Evolutionary conservation across 2,797 vertebrate species (phyloP), one percentile per base, ranked within the genome.

Genomic region (Platyrinchus mystaceus): DNA sequence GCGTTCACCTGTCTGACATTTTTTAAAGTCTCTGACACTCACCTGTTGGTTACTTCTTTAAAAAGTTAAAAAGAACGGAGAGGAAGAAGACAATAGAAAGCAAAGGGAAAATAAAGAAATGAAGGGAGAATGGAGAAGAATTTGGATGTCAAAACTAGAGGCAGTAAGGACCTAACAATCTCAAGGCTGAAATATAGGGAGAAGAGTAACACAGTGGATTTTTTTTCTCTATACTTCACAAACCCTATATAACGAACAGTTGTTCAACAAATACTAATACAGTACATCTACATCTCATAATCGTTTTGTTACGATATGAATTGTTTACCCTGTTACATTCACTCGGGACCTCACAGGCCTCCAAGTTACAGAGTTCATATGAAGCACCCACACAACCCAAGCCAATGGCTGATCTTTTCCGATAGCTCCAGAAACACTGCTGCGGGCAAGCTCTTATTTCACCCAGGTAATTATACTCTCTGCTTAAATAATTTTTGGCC

Each of bases 341-440:
- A 20, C 36, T 66, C 30, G n/a, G 52, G 56, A 77, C 12, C 15
- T 59, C 39, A 77, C 14, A 55, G 46, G 12, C 22, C 22, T 63
- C n/a, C 43, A 66, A 21, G 4, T 46, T 44, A 41, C 0, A 0
- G 43, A 85, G 49, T 60, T 71, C 2, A 1, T 4, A 2, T 16
- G 46, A 77, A 30, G 26, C 23, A 55, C 28, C 21, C 3, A 2
- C 26, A 58, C 13, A 84, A n/a, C 23, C 14, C 46, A 89, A n/a
- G 16, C 11, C 37, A 49, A 32, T 14, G 19, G 22, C 18, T 59
- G 26, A 15, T 68, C 16, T 75, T 46, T 77, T 28, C 63, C 21
- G 19, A 90, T 79, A 55, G 53, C 46, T 76, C 58, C 46, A 69
- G 36, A 58, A 78, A 53, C 23, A 24, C 15, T 37, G 13, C 62